Evolutionary conservation across 2,113 vertebrate species (phyloP).

Genomic region (Apodemus sylvaticus): DNA sequence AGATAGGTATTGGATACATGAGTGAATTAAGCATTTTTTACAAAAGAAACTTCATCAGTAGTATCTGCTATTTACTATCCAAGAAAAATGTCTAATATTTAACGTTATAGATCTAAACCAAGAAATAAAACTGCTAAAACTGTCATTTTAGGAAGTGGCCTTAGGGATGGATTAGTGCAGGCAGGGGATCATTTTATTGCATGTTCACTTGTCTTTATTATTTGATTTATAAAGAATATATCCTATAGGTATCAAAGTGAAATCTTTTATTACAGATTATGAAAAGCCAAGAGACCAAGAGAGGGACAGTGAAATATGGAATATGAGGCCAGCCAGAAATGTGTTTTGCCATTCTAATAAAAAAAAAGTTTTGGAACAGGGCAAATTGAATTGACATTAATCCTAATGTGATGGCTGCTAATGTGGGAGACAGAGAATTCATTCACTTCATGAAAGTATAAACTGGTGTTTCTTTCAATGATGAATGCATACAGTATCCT

Average conservation of each 20-base stretch:
- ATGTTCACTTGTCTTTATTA: background rate
- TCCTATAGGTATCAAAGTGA: background rate
- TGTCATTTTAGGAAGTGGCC: background rate
- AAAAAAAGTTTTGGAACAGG: background rate
- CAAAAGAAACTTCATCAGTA: background rate
- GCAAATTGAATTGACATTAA: background rate
- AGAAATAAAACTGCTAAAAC: background rate
- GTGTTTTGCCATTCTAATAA: background rate
- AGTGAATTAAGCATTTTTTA: background rate
- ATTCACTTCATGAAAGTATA: background rate
- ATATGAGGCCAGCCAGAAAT: background rate
- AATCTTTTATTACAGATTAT: background rate
- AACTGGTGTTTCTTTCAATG: background rate
- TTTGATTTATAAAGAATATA: background rate
- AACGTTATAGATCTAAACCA: background rate
- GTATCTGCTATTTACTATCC: background rate
- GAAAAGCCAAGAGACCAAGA: background rate
- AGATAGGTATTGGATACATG: background rate
- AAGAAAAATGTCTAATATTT: background rate
- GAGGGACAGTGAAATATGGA: background rate
- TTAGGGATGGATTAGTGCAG: background rate
- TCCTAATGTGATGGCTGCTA: background rate
- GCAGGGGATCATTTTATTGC: background rate
- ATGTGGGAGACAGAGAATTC: background rate
- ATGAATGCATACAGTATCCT: background rate